These are phyloP conservation scores for Anser cygnoides DNA, from an alignment of 2,113 vertebrate species.

Conservation along the genomic window DNA sequence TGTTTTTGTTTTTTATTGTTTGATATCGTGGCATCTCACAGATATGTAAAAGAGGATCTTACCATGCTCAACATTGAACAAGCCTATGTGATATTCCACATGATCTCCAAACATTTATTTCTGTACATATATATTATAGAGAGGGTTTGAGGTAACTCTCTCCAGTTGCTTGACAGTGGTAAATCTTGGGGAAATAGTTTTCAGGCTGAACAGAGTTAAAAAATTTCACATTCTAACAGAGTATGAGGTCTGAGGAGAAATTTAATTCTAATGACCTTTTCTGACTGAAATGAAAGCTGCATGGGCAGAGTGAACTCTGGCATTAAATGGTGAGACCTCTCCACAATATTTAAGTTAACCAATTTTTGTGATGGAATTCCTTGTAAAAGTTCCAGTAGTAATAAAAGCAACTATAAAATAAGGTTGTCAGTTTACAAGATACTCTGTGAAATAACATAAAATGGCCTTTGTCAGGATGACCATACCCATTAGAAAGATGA, in stretches of 20 bases:
- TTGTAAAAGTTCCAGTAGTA: conserved; percentile 42
- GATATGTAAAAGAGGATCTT: neutral
- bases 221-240: neutral
- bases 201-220: neutral
- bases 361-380: conserved; percentile 45
- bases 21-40: neutral
- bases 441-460: conserved; percentile 31
- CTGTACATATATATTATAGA: neutral
- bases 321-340: neutral
- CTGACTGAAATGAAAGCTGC: neutral
- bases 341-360: conserved; percentile 33
- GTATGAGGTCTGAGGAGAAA: conserved; percentile 10
- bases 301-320: conserved; percentile 31
- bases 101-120: neutral
- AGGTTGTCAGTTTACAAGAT: conserved; percentile 38
- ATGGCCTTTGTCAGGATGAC: conserved; percentile 19
- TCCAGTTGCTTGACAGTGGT: neutral
- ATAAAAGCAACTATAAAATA: conserved; percentile 55
- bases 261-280: conserved; percentile 52
- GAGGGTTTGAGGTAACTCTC: neutral
- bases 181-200: neutral
- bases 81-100: neutral
- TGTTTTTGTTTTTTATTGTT: neutral
- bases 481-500: neutral
- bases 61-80: neutral